Conservation (phyloP, 2,113 vertebrate genomes). For the Rutilus rutilus region DNA sequence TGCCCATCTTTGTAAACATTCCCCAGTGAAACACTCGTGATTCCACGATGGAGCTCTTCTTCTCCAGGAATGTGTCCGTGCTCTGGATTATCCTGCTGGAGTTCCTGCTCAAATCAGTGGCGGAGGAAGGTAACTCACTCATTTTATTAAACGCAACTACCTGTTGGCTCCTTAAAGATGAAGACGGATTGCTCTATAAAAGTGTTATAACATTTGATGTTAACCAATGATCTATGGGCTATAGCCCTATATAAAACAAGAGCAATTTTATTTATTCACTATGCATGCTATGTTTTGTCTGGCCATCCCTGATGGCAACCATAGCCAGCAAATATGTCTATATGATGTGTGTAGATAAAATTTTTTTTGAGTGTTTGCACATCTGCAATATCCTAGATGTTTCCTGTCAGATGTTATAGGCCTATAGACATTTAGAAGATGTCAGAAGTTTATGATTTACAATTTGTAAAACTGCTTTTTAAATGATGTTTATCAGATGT, state of each 20-base stretch:
- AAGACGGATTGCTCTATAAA: not conserved
- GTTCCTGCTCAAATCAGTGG: slow-evolving; percentile 59
- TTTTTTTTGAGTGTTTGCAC: too few species aligned
- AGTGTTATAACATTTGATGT: not conserved
- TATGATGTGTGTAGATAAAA: too few species aligned
- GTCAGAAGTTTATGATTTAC: too few species aligned
- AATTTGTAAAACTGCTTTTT: too few species aligned
- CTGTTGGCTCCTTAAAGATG: slow-evolving; percentile 34
- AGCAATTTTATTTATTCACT: not conserved
- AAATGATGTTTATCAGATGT: too few species aligned
- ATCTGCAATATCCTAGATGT: too few species aligned
- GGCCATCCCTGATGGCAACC: too few species aligned
- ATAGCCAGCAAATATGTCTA: too few species aligned
- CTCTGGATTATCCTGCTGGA: slow-evolving; percentile 67
- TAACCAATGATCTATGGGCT: not conserved
- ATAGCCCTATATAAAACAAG: not conserved
- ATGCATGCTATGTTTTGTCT: not conserved
- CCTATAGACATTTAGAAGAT: too few species aligned
- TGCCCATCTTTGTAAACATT: slow-evolving; percentile 26
- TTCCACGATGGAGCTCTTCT: slow-evolving; percentile 71
- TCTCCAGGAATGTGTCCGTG: slow-evolving; percentile 60
- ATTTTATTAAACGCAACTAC: slow-evolving; percentile 35
- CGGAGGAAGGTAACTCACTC: slow-evolving; percentile 72
- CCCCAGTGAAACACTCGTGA: not conserved
- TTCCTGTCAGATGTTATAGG: too few species aligned